Percentiles rank a stretch among this genome's conserved stretches.
phyloP scores from a whole-genome alignment of 2,888 invertebrate genomes.

The Drosophila meridiana region DNA sequence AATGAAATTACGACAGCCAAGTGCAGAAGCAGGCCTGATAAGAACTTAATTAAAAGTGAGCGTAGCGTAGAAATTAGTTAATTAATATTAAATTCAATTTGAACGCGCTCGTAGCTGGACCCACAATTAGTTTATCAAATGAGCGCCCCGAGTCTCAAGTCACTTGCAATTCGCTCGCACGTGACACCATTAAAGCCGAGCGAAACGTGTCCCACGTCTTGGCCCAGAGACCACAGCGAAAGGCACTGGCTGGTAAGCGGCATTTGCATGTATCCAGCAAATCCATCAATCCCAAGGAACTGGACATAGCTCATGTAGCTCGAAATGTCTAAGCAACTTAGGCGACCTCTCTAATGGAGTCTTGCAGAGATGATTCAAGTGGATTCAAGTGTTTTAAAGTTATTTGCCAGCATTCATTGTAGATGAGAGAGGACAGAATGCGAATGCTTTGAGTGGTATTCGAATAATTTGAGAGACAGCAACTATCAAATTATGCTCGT shows the following conservation, averaged over 20 bases:
- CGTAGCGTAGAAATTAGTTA: slow-evolving; percentile 68
- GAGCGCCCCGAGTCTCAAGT: slow-evolving; percentile 50
- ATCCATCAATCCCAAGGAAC: slow-evolving; percentile 8
- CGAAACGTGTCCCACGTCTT: slow-evolving; percentile 22
- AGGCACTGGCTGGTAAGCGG: neutral
- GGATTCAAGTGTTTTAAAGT: neutral
- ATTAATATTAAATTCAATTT: slow-evolving; percentile 76
- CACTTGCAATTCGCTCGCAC: slow-evolving; percentile 30
- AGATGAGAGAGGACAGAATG: neutral
- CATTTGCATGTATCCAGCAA: slow-evolving; percentile 30
- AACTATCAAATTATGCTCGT: neutral
- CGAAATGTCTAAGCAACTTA: neutral
- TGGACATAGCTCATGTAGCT: neutral
- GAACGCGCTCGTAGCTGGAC: slow-evolving; percentile 33
- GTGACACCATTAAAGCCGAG: slow-evolving; percentile 53
- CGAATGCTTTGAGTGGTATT: neutral
- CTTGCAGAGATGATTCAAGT: neutral
- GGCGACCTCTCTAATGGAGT: neutral
- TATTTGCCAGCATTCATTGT: neutral
- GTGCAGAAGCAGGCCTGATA: slow-evolving; percentile 2
- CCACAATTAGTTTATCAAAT: slow-evolving; percentile 72
- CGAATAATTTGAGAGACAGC: neutral
- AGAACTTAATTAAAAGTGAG: slow-evolving; percentile 64
- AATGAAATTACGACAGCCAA: slow-evolving; percentile 45
- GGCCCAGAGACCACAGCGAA: slow-evolving; percentile 1